Evolutionary conservation across 2,797 vertebrate genomes (phyloP), one percentile per base, ranked within the genome.

Genomic region (Oophaga sylvatica): DNA sequence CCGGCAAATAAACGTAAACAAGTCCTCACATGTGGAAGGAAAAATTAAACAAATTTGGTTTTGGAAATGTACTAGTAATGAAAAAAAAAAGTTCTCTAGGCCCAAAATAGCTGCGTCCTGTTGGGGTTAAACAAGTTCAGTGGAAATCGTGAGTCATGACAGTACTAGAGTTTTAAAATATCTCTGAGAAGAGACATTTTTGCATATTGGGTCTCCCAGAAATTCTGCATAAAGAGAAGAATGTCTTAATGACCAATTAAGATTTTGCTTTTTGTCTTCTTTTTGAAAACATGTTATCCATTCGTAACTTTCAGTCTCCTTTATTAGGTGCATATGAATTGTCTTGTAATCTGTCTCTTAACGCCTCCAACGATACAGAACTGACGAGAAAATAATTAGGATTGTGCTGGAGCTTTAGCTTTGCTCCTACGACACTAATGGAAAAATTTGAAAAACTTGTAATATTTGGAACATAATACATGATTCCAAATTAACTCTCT

Each of bases 221-320:
- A 81, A 53, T 63, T 67, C 60, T 75, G 20, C 57, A 48, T 59
- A 65, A n/a, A 67, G 16, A 67, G 73, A 78, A 19, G 73, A 85
- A 85, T 67, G 62, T 65, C 62, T 65, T 85, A 85, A 85, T 67
- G 83, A 78, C 29, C 73, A 85, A 78, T 85, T 85, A 85, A 41
- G 62, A 22, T 77, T 5, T 13, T 19, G 3, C 59, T n/a, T 76
- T 84, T 76, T 84, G 57, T 75, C 56, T 29, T 76, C 56, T 19
- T 63, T 63, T 45, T 62, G 13, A 76, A 41, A 76, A 84, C 53
- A 22, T 41, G 53, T 35, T 71, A 35, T 16, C 13, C 59, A 15
- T 65, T 15, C 12, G 1, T 45, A 75, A 31, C 41, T 45, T 19
- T 70, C 15, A 62, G 10, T 75, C n/a, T 73, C 29, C 13, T 63